Conservation (phyloP, 2,113 vertebrate genomes). For the Monopterus albus region DNA sequence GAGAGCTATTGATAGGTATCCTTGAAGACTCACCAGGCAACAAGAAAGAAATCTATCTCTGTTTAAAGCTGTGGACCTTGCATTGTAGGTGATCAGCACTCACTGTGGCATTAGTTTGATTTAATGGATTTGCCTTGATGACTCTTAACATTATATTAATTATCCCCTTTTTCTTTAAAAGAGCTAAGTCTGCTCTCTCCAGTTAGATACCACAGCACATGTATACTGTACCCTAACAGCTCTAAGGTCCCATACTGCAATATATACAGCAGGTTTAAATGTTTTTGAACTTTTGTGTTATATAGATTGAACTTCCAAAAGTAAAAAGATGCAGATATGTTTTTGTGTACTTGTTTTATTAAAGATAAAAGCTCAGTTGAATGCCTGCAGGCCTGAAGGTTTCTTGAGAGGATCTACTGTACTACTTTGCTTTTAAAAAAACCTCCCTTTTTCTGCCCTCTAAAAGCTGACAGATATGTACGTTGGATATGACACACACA, state of each 20-base stretch:
- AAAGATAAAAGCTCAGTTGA: constrained; percentile 16
- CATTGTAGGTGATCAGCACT: constrained; percentile 19
- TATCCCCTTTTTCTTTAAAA: neutral
- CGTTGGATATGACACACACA: neutral
- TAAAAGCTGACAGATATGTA: constrained; percentile 27
- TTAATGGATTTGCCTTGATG: constrained; percentile 7
- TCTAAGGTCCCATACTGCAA: neutral
- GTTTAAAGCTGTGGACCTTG: constrained; percentile 7
- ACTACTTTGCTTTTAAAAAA: constrained; percentile 5
- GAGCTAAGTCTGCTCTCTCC: neutral
- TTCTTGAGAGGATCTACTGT: constrained; percentile 23
- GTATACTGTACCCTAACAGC: no score
- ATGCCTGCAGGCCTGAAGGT: constrained; percentile 5
- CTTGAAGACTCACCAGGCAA: neutral
- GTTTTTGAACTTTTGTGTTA: no score
- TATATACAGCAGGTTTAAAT: no score
- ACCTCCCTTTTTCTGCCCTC: constrained; percentile 16
- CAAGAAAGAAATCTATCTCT: neutral
- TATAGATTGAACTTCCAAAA: neutral
- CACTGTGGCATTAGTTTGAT: neutral
- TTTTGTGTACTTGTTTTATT: neutral
- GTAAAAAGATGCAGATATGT: neutral
- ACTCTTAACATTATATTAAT: constrained; percentile 19
- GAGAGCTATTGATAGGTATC: constrained; percentile 8
- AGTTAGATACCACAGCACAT: neutral